These are phyloP conservation scores for Epinephelus cyanopodus DNA, from an alignment of 2,113 vertebrate species.

Conservation along the genomic window DNA sequence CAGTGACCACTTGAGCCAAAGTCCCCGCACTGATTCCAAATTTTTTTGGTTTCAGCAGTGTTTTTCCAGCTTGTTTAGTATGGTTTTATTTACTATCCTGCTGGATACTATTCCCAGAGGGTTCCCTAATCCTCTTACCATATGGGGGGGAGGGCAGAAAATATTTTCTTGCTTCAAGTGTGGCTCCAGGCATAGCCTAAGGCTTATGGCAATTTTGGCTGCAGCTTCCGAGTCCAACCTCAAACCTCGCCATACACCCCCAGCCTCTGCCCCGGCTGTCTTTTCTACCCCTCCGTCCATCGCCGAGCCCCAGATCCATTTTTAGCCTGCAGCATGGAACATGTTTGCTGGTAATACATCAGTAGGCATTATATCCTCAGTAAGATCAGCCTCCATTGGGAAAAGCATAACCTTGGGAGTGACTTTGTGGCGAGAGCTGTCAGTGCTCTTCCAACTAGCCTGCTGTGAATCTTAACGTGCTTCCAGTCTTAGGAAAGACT, in stretches of 20 bases:
- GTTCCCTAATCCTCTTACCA: conserved; percentile 71
- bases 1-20: not conserved
- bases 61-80: conserved; percentile 58
- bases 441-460: conserved; percentile 56
- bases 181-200: conserved; percentile 70
- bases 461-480: conserved; percentile 73
- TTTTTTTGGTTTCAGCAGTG: conserved; percentile 38
- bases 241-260: conserved; percentile 42
- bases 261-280: conserved; percentile 49
- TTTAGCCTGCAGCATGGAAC: conserved; percentile 77
- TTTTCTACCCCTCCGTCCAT: conserved; percentile 39
- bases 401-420: conserved; percentile 79
- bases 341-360: conserved; percentile 78
- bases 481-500: conserved; percentile 33
- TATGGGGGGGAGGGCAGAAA: conserved; percentile 54
- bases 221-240: conserved; percentile 44
- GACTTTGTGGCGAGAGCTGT: conserved; percentile 75
- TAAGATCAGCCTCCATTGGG: conserved; percentile 71
- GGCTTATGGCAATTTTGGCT: conserved; percentile 71
- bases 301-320: conserved; percentile 60
- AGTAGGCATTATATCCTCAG: conserved; percentile 73
- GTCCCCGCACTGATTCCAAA: not conserved
- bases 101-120: conserved; percentile 59
- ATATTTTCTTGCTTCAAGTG: conserved; percentile 66
- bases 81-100: conserved; percentile 69